Evolutionary conservation across 2,113 vertebrate genomes (phyloP), one percentile per base, ranked within the genome.

Genomic region (Saguinus midas): DNA sequence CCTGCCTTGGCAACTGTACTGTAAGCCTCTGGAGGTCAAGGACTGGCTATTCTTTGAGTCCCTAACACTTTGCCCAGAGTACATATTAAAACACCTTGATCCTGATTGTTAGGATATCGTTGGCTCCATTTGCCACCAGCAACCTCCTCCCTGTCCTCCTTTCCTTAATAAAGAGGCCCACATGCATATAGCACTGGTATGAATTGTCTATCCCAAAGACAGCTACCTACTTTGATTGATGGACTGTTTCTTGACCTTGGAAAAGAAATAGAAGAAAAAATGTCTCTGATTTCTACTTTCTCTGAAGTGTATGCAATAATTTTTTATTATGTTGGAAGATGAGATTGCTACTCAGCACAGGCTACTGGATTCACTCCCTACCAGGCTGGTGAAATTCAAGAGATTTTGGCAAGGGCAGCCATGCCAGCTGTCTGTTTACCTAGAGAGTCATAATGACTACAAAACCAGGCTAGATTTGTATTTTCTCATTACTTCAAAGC

Each of bases 261-360:
- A 91, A 96, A 92, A 96, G 57, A 94, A 87, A 89, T 35, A 95
- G 45, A 70, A 95, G 81, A 68, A 88, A 95, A 95, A 57, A 4
- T 5, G n/a, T 72, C 70, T 72, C 64, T 86, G 86, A 89, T 95
- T 92, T 95, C 58, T 92, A 68, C 50, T 92, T 97, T 95, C 57
- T 91, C 91, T 85, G 45, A 95, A 93, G 82, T 73, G 55, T 27
- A 37, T 20, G 66, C 93, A 96, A 35, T 91, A 83, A 68, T 79
- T 78, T 96, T 96, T 97, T 95, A 95, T 95, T 88, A 91, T 83
- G 72, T 86, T 96, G 97, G 91, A 98, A 97, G 73, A 64, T 0
- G 4, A 95, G 80, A 84, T 61, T 92, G 66, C 86, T 78, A 90
- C 57, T 97, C 81, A 83, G 73, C 82, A 55, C 85, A 87, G 89